phyloP scores from a whole-genome alignment of 2,797 vertebrate genomes.

The Allochrocebus solatus region DNA sequence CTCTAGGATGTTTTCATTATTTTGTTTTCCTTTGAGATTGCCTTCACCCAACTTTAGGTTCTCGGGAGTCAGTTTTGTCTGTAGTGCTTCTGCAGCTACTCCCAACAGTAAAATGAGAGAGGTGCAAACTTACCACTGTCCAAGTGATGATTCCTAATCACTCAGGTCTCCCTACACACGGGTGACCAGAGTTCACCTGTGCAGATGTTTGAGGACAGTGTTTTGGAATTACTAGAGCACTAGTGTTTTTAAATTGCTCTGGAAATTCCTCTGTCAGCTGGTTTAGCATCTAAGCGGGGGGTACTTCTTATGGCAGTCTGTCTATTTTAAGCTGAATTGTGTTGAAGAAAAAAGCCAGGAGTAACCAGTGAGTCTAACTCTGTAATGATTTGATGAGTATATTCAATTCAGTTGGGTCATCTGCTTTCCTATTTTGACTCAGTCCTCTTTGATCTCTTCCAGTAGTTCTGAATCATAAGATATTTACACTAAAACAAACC shows the following conservation, averaged over 20 bases:
- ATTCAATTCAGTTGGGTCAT: neutral
- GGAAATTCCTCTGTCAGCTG: neutral
- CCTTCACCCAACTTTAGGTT: neutral
- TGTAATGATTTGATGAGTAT: neutral
- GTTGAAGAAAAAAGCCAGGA: neutral
- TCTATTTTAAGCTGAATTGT: neutral
- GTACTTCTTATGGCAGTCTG: neutral
- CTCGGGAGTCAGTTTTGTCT: neutral
- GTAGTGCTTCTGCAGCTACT: neutral
- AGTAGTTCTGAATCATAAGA: neutral
- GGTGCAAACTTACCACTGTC: too few relatives aligned
- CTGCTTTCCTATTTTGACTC: neutral
- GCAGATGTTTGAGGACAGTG: neutral
- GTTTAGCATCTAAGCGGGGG: neutral
- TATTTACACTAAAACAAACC: neutral
- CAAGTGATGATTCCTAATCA: fast-evolving
- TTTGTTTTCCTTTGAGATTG: neutral
- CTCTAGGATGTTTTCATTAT: neutral
- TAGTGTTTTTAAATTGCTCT: neutral
- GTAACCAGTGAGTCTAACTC: neutral
- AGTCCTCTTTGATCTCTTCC: neutral
- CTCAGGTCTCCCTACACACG: too few relatives aligned
- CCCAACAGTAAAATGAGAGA: neutral
- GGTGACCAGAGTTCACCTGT: neutral
- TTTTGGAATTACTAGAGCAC: neutral